Conservation (phyloP, 1,140 invertebrate species). For the Dermatophagoides farinae region DNA sequence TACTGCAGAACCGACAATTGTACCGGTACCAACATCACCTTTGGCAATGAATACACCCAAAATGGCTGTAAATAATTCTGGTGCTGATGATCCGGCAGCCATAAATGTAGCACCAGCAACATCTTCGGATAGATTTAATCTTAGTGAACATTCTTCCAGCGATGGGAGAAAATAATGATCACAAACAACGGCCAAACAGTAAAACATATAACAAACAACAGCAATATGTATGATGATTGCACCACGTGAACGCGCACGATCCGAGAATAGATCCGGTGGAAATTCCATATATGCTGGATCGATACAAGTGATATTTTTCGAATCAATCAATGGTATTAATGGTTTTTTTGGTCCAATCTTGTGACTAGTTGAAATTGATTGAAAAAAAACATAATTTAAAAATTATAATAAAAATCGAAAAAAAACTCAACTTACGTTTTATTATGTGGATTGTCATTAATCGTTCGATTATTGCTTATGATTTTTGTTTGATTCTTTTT, state of each 20-base stretch:
- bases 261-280: constrained; percentile 23
- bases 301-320: background rate
- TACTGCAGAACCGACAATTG: constrained; percentile 26
- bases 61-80: constrained; percentile 24
- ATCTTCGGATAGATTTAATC: constrained; percentile 23
- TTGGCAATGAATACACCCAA: constrained; percentile 24
- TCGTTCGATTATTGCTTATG: too few relatives aligned
- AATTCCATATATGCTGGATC: constrained; percentile 21
- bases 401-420: background rate
- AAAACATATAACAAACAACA: constrained; percentile 29
- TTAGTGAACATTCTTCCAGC: constrained; percentile 22
- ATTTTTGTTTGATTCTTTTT: too few relatives aligned
- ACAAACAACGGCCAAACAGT: constrained; percentile 24
- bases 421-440: too few relatives aligned
- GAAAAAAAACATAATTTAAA: background rate
- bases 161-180: constrained; percentile 24
- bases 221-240: constrained; percentile 25
- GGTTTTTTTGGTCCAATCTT: background rate
- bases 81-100: constrained; percentile 25
- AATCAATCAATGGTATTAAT: background rate
- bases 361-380: background rate
- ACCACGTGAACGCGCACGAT: constrained; percentile 22
- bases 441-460: too few relatives aligned
- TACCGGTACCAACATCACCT: constrained; percentile 25
- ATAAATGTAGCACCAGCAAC: constrained; percentile 24